A percentile compares a stretch with the other conserved stretches of the same genome.
Evolutionary conservation across 1,140 invertebrate species (phyloP).

Genomic region (Hyphantria cunea): DNA sequence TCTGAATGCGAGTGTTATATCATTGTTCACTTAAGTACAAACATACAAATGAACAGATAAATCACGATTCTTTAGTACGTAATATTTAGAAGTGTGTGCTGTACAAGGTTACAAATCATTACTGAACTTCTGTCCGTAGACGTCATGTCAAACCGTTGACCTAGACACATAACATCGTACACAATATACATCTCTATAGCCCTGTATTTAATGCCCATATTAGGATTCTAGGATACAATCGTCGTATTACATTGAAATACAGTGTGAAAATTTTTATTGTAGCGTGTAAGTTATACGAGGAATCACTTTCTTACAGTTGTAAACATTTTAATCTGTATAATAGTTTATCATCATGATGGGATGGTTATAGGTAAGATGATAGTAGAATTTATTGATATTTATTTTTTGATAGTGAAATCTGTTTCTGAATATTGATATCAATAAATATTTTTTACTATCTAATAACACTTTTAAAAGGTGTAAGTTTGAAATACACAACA

Average conservation of each 20-base stretch:
- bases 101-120: constrained; percentile 46
- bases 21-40: too few relatives aligned
- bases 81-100: constrained; percentile 30
- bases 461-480: too few relatives aligned
- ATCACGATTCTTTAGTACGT: constrained; percentile 2
- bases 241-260: background rate
- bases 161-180: constrained; percentile 11
- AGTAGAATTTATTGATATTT: too few relatives aligned
- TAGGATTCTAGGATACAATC: constrained; percentile 1
- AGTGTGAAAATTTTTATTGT: constrained; percentile 4
- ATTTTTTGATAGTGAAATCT: too few relatives aligned
- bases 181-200: constrained; percentile 32
- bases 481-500: too few relatives aligned
- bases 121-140: constrained; percentile 31
- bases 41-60: background rate
- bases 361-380: too few relatives aligned
- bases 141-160: too few relatives aligned
- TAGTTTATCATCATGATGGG: too few relatives aligned
- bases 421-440: too few relatives aligned
- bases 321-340: too few relatives aligned
- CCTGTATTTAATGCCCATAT: constrained; percentile 30
- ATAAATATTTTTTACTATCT: too few relatives aligned
- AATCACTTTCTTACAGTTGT: constrained; percentile 3
- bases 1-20: too few relatives aligned
- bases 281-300: constrained; percentile 3